Evolutionary conservation across 2,888 invertebrate genomes (phyloP), one percentile per base, ranked within the genome.

Genomic region (Acrocyrtus sp.): DNA sequence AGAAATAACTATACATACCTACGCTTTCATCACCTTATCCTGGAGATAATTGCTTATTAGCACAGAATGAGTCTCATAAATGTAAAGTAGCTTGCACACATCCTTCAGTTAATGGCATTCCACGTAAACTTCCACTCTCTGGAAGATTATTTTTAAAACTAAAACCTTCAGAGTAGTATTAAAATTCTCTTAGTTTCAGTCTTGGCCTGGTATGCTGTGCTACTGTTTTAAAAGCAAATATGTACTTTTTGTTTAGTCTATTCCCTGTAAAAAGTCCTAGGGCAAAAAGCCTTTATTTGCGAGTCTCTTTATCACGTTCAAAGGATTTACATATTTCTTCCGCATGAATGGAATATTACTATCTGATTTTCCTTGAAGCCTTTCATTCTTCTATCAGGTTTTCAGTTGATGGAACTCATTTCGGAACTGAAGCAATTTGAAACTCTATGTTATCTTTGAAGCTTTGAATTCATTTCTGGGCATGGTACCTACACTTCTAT

Each of bases 351-450:
- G 24, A 24, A 17, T 24, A n/a, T 21, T 43, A 57, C 5, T 43
- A 24, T 57, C 22, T 57, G 41, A 43, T 57, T 26, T 21, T 24
- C 17, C 29, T 19, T 39, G 34, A 57, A 57, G 26, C 26, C 15
- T 24, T 41, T 43, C 26, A 10, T 43, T 12, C 21, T 29, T 54
- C 34, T 54, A 39, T 43, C 57, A 41, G 24, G 24, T 24, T 57
- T 57, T 57, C 57, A 43, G 57, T 26, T 24, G 57, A 54, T 39
- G 57, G 10, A 41, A 57, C 57, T 41, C 3, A 56, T 6, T 43
- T 57, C 29, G 34, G 39, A 54, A 26, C 15, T 51, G 26, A 51
- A 21, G 22, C 51, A 34, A 34, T n/a, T 22, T n/a, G 27, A 51
- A 27, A 29, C 21, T 3, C 29, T n/a, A 27, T n/a, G 22, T 26